Evolutionary conservation across 2,888 invertebrate species (phyloP).

Genomic region (Scrobipalpa costella): DNA sequence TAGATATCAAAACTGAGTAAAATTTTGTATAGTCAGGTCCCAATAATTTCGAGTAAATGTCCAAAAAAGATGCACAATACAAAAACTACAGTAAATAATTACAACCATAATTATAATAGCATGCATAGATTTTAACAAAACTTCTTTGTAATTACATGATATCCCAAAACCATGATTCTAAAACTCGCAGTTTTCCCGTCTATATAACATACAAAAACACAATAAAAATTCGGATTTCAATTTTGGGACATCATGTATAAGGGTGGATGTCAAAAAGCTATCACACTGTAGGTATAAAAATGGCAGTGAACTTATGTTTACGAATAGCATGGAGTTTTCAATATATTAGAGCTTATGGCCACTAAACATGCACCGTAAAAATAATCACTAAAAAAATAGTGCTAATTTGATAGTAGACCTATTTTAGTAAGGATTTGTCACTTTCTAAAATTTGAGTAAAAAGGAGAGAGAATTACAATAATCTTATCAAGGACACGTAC

Average conservation of each 20-base stretch:
- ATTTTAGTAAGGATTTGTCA: too few relatives aligned
- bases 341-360: conserved; percentile 20
- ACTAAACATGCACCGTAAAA: neutral
- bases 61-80: conserved; percentile 10
- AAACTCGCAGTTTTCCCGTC: neutral
- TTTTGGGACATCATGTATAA: neutral
- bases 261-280: conserved; percentile 1
- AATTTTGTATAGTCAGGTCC: conserved; percentile 27
- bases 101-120: conserved; percentile 19
- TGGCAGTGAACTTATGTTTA: conserved; percentile 15
- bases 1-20: conserved; percentile 4
- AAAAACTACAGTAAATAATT: conserved; percentile 21
- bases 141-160: neutral
- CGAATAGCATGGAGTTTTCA: neutral
- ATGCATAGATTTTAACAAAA: neutral
- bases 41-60: conserved; percentile 17
- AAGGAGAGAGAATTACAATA: too few relatives aligned
- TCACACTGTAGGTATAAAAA: conserved; percentile 19
- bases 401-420: too few relatives aligned
- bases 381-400: neutral
- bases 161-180: neutral
- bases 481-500: too few relatives aligned
- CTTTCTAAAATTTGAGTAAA: too few relatives aligned
- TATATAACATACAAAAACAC: neutral
- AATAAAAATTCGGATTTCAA: neutral